Evolutionary conservation across 2,888 invertebrate species (phyloP).

Genomic region (Idaea aversata): DNA sequence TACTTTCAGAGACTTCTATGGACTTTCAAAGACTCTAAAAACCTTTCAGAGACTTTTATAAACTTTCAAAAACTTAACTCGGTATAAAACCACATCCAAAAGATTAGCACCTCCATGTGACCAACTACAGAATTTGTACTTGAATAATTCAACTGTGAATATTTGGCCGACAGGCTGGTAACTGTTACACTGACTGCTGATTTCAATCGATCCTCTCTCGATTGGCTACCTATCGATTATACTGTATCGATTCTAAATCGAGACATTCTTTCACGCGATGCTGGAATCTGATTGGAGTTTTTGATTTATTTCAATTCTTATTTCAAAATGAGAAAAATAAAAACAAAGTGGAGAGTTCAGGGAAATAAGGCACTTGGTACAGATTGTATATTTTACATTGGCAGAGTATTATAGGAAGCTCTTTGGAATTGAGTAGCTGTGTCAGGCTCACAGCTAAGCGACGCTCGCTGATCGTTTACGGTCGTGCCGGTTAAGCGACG

Average conservation of each 20-base stretch:
- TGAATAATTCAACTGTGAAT: constrained; percentile 42
- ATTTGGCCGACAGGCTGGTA: constrained; percentile 17
- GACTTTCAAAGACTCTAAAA: no score
- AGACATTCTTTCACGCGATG: not conserved
- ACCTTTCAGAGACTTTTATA: no score
- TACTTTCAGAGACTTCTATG: no score
- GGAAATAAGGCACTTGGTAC: no score
- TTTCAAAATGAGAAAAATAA: not conserved
- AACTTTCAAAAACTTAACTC: no score
- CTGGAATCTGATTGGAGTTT: not conserved
- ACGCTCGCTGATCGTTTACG: no score
- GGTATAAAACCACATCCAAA: constrained; percentile 1
- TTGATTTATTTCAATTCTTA: not conserved
- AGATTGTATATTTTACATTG: no score
- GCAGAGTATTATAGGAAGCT: no score
- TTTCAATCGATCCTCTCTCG: not conserved
- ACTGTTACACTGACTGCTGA: constrained; percentile 3
- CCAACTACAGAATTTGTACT: constrained; percentile 18
- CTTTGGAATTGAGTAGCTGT: no score
- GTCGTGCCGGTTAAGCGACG: no score
- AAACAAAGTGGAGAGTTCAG: no score
- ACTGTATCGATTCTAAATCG: not conserved
- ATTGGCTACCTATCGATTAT: constrained; percentile 3
- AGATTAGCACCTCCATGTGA: constrained; percentile 11
- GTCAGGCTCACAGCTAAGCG: no score